A percentile compares a stretch with the other conserved stretches of the same genome.
phyloP scores from a whole-genome alignment of 2,797 vertebrate genomes.

The Gymnocypris eckloni region DNA sequence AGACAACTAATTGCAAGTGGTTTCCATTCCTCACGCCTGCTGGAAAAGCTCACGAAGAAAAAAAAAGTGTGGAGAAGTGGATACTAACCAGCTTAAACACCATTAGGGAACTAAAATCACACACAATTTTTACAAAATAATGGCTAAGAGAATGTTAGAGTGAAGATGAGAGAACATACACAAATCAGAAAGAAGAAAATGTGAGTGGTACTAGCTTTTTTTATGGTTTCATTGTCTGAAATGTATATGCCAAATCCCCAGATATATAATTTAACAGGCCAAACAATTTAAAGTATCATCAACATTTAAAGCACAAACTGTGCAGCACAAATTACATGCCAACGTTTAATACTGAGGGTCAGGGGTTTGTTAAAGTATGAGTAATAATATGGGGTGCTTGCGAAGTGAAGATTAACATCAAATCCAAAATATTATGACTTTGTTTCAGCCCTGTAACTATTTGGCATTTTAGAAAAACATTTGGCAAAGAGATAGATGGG shows the following conservation, averaged over 20 bases:
- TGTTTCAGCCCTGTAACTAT: constrained; percentile 16
- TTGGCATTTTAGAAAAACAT: constrained; percentile 18
- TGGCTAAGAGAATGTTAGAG: not conserved
- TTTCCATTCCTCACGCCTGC: constrained; percentile 14
- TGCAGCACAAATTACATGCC: not conserved
- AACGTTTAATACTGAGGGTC: not conserved
- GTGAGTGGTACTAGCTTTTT: not conserved
- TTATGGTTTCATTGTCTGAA: not conserved
- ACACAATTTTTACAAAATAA: not conserved
- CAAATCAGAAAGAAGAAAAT: not conserved
- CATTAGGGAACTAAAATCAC: not conserved
- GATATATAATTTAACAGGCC: not conserved
- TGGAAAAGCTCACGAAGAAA: constrained; percentile 10
- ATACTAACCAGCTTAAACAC: not conserved
- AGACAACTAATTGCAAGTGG: constrained; percentile 18
- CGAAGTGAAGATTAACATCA: constrained; percentile 9
- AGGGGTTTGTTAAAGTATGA: not conserved
- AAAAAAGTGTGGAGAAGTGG: not conserved
- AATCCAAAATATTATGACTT: constrained; percentile 16
- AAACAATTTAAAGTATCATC: not conserved
- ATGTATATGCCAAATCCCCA: not conserved
- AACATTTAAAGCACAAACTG: not conserved
- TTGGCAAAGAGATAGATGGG: constrained; percentile 16
- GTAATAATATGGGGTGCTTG: not conserved
- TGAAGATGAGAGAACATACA: not conserved